phyloP scores from a whole-genome alignment of 2,113 vertebrate genomes.

The Empidonax alnorum region DNA sequence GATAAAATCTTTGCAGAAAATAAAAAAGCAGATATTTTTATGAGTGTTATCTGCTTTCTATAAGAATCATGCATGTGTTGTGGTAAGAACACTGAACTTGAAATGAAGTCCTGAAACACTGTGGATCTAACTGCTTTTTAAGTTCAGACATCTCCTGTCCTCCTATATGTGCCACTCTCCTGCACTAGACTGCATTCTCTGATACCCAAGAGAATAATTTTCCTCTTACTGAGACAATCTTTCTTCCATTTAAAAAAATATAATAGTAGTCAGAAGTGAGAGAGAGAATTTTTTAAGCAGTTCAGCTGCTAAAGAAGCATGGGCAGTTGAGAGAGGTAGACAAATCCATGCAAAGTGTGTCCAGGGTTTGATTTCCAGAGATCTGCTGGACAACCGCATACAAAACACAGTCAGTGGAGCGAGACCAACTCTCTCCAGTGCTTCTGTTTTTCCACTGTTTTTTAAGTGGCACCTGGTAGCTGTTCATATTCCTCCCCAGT shows the following conservation, averaged over 20 bases:
- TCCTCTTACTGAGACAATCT: not conserved
- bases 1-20: not conserved
- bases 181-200: not conserved
- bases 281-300: not conserved
- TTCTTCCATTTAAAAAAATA: not conserved
- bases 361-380: not conserved
- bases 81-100: not conserved
- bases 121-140: not conserved
- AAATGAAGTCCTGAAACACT: not conserved
- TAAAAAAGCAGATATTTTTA: constrained; percentile 39
- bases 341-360: not conserved
- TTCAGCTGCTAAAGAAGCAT: not conserved
- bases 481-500: not conserved
- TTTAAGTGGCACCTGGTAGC: rapidly evolving
- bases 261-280: not conserved
- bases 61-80: not conserved
- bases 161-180: not conserved
- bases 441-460: not conserved
- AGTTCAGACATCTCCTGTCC: not conserved
- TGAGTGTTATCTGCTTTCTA: constrained; percentile 32
- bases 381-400: rapidly evolving
- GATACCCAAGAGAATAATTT: not conserved
- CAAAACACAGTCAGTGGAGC: not conserved
- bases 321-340: not conserved
- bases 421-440: not conserved